Evolutionary conservation across 1,140 invertebrate genomes (phyloP).

Genomic region (Lysiphlebus fabarum): DNA sequence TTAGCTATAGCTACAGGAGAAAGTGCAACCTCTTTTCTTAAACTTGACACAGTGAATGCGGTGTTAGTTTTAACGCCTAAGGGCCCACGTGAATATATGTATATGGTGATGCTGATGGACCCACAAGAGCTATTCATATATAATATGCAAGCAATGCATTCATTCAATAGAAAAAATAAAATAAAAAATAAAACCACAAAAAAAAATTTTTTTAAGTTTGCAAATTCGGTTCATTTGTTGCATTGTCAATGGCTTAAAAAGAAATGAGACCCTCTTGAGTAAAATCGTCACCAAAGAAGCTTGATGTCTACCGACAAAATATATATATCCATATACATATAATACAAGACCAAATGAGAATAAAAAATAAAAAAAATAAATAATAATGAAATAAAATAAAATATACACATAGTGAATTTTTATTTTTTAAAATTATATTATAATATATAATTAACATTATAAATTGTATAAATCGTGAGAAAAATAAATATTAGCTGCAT

Average conservation of each 20-base stretch:
- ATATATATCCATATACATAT: too few species aligned
- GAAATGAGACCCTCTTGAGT: constrained; percentile 47
- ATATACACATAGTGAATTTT: not conserved
- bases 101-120: too few species aligned
- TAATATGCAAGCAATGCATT: too few species aligned
- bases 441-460: too few species aligned
- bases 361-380: not conserved
- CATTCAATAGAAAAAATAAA: too few species aligned
- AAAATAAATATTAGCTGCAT: too few species aligned
- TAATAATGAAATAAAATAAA: constrained; percentile 6
- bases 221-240: constrained; percentile 57
- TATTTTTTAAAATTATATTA: too few species aligned
- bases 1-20: too few species aligned
- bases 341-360: constrained; percentile 4
- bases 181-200: not conserved
- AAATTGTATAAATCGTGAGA: not conserved
- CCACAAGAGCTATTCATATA: too few species aligned
- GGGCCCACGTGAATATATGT: constrained; percentile 23
- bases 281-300: constrained; percentile 47
- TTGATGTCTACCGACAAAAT: constrained; percentile 49
- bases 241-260: constrained; percentile 52
- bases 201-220: constrained; percentile 41
- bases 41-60: constrained; percentile 52
- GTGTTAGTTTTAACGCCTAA: constrained; percentile 55
- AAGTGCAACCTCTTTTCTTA: constrained; percentile 36